Evolutionary conservation across 2,888 invertebrate genomes (phyloP).

Genomic region (Drosophila meridionalis): DNA sequence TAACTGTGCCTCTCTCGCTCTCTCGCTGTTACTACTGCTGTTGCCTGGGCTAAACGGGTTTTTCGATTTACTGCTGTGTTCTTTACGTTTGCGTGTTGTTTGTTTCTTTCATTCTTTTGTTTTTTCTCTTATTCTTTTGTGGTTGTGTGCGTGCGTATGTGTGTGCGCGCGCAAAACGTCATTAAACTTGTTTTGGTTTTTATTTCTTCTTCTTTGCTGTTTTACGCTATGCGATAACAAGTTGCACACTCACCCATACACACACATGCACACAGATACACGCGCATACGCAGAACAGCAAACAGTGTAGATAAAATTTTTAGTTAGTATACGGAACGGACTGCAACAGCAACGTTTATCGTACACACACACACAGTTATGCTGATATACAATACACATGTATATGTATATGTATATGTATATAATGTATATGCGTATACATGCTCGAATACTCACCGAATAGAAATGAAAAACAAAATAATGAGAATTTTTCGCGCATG

Average conservation of each 20-base stretch:
- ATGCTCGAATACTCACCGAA: conserved; percentile 40
- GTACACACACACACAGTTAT: conserved; percentile 7
- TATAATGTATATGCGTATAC: conserved; percentile 20
- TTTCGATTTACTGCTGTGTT: conserved; percentile 36
- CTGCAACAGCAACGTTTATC: conserved; percentile 45
- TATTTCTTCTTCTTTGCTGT: conserved; percentile 60
- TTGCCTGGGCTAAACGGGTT: conserved; percentile 48
- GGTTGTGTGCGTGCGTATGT: conserved; percentile 17
- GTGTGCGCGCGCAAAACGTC: conserved; percentile 79
- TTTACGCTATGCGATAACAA: conserved; percentile 80
- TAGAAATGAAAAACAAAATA: conserved; percentile 40
- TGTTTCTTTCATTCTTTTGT: conserved; percentile 26
- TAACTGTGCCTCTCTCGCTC: conserved; percentile 53
- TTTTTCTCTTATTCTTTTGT: conserved; percentile 34
- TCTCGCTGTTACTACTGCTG: conserved; percentile 17
- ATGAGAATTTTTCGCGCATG: conserved; percentile 61
- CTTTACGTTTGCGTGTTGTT: conserved; percentile 28
- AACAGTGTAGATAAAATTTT: conserved; percentile 71
- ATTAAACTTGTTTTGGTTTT: conserved; percentile 82
- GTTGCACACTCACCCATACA: conserved; percentile 62
- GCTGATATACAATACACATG: conserved; percentile 2
- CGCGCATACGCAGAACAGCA: conserved; percentile 58
- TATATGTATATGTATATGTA: conserved; percentile 5
- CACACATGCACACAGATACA: conserved; percentile 6
- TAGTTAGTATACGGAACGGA: conserved; percentile 59